Conservation (phyloP, 30 jellyfish, hydroid and myxozoan species). For the Catostylus mosaicus region DNA sequence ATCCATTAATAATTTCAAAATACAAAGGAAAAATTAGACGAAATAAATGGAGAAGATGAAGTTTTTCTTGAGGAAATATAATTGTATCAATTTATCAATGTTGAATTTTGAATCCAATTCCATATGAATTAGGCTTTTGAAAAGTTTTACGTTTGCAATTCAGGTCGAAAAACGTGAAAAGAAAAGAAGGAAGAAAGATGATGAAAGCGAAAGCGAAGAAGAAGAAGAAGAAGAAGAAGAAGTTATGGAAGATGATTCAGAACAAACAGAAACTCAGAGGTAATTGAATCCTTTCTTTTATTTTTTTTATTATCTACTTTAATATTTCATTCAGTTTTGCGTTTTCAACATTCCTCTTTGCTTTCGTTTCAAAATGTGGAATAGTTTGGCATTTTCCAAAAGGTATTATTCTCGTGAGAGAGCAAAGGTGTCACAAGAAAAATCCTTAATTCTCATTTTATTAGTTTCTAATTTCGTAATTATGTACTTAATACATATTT, state of each 20-base stretch:
- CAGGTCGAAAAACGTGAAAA: conserved; percentile 72
- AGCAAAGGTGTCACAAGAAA: background rate
- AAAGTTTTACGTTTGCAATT: too few species aligned
- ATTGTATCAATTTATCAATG: background rate
- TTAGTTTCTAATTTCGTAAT: too few species aligned
- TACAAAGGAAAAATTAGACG: too few species aligned
- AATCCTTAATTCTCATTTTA: too few species aligned
- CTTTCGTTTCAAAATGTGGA: too few species aligned
- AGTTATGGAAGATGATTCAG: conserved; percentile 48
- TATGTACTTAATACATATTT: too few species aligned
- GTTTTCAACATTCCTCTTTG: too few species aligned
- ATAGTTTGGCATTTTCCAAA: too few species aligned
- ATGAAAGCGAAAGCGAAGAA: conserved; percentile 63
- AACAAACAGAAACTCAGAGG: conserved; percentile 53
- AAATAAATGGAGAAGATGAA: background rate
- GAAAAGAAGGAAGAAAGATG: conserved; percentile 38
- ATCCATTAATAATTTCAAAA: too few species aligned
- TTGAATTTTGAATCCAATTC: too few species aligned
- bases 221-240: conserved; percentile 76
- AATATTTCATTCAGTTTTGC: background rate
- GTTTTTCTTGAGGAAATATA: background rate
- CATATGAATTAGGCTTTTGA: too few species aligned
- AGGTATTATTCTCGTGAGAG: background rate
- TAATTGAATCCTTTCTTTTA: background rate
- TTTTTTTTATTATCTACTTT: background rate